Conservation (phyloP, 2,888 invertebrate species). For the Laspeyria flexula region DNA sequence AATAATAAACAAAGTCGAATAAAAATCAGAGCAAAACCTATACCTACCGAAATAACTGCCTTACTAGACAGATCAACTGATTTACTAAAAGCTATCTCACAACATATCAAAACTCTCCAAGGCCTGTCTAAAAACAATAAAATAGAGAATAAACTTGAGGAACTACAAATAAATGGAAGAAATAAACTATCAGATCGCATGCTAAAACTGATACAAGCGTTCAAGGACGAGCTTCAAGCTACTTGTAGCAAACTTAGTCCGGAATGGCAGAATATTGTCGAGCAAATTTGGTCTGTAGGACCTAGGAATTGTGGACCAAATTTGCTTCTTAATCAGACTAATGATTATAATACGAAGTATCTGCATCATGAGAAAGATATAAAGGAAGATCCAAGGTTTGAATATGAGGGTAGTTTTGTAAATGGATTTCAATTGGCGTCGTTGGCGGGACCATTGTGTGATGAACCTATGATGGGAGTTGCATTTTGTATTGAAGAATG, state of each 20-base stretch:
- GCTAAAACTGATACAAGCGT: conserved; percentile 74
- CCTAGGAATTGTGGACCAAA: conserved; percentile 96
- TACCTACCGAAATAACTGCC: conserved; percentile 90
- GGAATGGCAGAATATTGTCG: conserved; percentile 82
- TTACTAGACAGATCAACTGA: conserved; percentile 90
- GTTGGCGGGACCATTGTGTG: conserved; percentile 96
- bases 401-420: conserved; percentile 92
- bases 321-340: conserved; percentile 93
- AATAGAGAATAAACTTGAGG: conserved; percentile 63
- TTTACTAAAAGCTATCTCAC: conserved; percentile 88
- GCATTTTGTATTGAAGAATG: conserved; percentile 96
- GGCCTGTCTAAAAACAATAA: conserved; percentile 70
- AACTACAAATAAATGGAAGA: conserved; percentile 61
- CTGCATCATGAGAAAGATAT: conserved; percentile 70
- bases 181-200: conserved; percentile 73
- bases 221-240: conserved; percentile 85
- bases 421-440: conserved; percentile 96
- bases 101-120: conserved; percentile 75
- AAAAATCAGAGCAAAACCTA: conserved; percentile 90
- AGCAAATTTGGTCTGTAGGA: conserved; percentile 96
- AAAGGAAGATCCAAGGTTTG: conserved; percentile 84
- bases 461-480: conserved; percentile 98
- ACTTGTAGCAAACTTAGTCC: conserved; percentile 87
- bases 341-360: conserved; percentile 85
- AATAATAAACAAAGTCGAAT: conserved; percentile 90